A percentile compares a stretch with the other conserved stretches of the same genome.
Evolutionary conservation across 2,113 vertebrate genomes (phyloP).

Genomic region (Alligator sinensis): DNA sequence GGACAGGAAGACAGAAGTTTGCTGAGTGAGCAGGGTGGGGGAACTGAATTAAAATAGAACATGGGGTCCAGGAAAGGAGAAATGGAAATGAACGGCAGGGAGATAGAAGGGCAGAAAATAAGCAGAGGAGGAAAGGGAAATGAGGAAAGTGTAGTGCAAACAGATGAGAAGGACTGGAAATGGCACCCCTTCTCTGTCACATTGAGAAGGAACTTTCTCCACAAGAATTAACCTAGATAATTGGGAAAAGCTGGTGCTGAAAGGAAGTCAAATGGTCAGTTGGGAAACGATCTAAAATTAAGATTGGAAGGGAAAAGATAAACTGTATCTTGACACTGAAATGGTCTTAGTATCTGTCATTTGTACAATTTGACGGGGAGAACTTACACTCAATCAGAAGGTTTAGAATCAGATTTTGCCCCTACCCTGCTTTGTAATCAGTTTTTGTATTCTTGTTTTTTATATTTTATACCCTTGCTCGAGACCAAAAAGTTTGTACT

Average conservation of each 20-base stretch:
- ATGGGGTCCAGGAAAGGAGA: background rate
- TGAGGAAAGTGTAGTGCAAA: background rate
- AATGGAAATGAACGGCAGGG: background rate
- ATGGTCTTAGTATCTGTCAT: background rate
- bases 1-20: background rate
- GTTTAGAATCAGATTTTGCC: background rate
- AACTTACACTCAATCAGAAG: background rate
- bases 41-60: background rate
- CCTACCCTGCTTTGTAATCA: background rate
- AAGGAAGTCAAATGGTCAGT: too few relatives aligned
- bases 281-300: too few relatives aligned
- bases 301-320: background rate
- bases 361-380: background rate
- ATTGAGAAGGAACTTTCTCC: background rate
- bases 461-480: background rate
- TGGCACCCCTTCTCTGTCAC: background rate
- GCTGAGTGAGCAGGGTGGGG: background rate
- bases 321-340: background rate
- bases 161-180: background rate
- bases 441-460: background rate
- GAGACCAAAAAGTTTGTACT: background rate
- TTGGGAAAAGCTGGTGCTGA: background rate
- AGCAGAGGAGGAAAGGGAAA: background rate
- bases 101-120: background rate
- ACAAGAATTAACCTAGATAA: background rate